Evolutionary conservation across 2,113 vertebrate genomes (phyloP).

Genomic region (Formicarius rufipectus): DNA sequence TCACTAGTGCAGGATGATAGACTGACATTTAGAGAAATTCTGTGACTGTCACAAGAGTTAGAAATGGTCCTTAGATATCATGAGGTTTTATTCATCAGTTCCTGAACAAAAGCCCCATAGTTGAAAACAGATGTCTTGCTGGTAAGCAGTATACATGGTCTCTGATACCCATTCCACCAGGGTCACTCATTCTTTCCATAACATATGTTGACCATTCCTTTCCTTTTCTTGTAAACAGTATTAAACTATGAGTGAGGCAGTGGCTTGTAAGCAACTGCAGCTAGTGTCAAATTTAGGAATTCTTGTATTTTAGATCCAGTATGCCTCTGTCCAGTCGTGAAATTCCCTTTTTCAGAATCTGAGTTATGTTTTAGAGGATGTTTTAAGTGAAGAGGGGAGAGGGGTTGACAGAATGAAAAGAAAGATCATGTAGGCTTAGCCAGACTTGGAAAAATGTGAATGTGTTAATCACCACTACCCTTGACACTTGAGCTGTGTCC

Average conservation of each 20-base stretch:
- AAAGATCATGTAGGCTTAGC: not conserved
- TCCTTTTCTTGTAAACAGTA: constrained; percentile 28
- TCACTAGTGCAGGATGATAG: not conserved
- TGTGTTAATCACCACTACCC: not conserved
- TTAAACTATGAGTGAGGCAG: constrained; percentile 2
- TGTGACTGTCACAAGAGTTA: not conserved
- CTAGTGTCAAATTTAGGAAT: not conserved
- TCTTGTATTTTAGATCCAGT: not conserved
- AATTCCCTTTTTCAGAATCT: not conserved
- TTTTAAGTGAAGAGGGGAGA: not conserved
- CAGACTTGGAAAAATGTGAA: not conserved
- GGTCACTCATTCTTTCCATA: constrained; percentile 46
- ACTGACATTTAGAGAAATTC: not conserved
- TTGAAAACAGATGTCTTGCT: constrained; percentile 37
- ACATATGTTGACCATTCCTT: constrained; percentile 52
- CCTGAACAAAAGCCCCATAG: not conserved
- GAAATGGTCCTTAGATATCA: not conserved
- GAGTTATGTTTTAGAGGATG: not conserved
- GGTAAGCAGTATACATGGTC: not conserved
- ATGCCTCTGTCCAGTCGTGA: not conserved
- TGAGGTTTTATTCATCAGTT: not conserved
- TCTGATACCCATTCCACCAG: constrained; percentile 24
- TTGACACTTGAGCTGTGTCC: not conserved
- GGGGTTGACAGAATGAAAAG: not conserved
- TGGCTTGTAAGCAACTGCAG: not conserved